Conservation (phyloP, 92 coral and sea anemone species). For the Palythoa grandis region DNA sequence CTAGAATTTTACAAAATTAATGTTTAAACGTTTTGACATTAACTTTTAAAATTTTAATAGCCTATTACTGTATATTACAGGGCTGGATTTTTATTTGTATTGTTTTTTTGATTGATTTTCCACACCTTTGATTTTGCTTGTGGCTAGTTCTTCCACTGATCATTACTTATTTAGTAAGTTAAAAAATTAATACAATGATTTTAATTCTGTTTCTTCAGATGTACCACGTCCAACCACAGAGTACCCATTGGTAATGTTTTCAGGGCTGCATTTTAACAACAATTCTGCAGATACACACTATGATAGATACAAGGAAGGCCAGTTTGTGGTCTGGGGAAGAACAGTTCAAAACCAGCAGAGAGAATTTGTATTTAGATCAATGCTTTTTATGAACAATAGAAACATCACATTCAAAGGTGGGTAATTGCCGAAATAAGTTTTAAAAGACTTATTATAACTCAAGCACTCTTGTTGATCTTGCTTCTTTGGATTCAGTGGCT, state of each 20-base stretch:
- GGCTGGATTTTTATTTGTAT: too few species aligned
- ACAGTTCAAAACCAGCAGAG: conserved; percentile 71
- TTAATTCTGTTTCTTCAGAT: conserved; percentile 40
- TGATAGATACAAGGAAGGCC: conserved; percentile 75
- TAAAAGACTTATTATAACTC: too few species aligned
- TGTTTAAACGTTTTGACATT: too few species aligned
- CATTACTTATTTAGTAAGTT: neutral
- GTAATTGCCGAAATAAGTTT: neutral
- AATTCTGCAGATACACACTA: conserved; percentile 61
- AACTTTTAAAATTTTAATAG: too few species aligned
- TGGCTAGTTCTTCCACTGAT: too few species aligned
- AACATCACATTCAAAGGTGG: conserved; percentile 85
- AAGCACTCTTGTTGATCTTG: too few species aligned
- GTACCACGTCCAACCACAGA: conserved; percentile 89
- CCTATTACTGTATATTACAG: too few species aligned
- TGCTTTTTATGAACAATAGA: conserved; percentile 80
- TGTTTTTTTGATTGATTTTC: too few species aligned
- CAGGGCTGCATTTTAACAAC: conserved; percentile 80
- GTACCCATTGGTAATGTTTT: conserved; percentile 83
- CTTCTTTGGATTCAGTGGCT: too few species aligned
- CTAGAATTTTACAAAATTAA: too few species aligned
- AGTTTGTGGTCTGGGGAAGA: conserved; percentile 91
- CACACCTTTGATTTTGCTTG: too few species aligned
- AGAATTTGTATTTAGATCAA: conserved; percentile 79
- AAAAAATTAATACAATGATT: neutral